Evolutionary conservation across 30 jellyfish, hydroid and myxozoan species (phyloP).

Genomic region (Chrysaora quinquecirrha): DNA sequence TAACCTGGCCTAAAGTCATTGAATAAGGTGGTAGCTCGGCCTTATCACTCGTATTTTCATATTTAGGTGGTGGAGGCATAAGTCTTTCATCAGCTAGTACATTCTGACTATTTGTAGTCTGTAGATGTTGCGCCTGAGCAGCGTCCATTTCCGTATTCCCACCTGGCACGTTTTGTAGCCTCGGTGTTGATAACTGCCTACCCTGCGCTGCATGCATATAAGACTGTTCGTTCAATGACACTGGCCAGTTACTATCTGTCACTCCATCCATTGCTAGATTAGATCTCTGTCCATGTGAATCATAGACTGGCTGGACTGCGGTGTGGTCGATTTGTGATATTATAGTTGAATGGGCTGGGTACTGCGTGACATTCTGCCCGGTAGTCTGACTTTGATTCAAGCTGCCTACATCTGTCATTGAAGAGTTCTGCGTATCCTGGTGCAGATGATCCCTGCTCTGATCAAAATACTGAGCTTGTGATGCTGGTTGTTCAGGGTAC

Average conservation of each 20-base stretch:
- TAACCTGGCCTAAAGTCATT: not conserved
- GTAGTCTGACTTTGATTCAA: not conserved
- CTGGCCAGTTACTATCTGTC: not conserved
- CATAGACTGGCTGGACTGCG: not conserved
- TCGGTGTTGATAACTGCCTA: not conserved
- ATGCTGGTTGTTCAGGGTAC: not conserved
- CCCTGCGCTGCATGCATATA: not conserved
- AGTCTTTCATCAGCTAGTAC: not conserved
- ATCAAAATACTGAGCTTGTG: conserved; percentile 3
- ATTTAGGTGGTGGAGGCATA: conserved; percentile 2
- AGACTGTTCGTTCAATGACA: not conserved
- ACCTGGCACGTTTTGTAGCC: too few relatives aligned
- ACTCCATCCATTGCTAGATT: not conserved
- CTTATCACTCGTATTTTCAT: not conserved
- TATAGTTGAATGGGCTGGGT: not conserved
- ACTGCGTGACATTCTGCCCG: not conserved
- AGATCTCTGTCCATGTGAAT: not conserved
- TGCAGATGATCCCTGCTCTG: not conserved
- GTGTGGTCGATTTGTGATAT: not conserved
- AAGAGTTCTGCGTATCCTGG: not conserved
- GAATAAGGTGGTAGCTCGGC: not conserved
- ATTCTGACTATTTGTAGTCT: not conserved
- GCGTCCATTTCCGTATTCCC: not conserved
- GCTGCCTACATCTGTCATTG: not conserved
- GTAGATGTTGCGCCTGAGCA: not conserved